These are phyloP conservation scores for Anguilla pacifica DNA, from an alignment of 2,797 vertebrate species.

Conservation along the genomic window DNA sequence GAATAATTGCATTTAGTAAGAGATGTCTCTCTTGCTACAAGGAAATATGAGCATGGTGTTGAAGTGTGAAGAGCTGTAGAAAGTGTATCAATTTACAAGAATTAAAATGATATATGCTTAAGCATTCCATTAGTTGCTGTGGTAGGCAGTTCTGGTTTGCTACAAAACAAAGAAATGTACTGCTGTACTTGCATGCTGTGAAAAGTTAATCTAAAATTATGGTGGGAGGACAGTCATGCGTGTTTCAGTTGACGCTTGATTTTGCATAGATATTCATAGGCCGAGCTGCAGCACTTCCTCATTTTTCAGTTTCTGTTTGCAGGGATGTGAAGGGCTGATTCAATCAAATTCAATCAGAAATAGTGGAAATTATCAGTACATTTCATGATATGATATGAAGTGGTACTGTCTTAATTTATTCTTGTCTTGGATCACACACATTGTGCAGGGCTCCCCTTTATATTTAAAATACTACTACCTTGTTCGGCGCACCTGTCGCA, in stretches of 20 bases:
- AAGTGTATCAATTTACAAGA: background rate
- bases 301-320: background rate
- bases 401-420: background rate
- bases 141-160: background rate
- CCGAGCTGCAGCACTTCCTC: background rate
- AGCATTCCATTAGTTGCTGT: background rate
- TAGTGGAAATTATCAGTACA: background rate
- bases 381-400: background rate
- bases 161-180: background rate
- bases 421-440: too few species aligned
- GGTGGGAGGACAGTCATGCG: background rate
- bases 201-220: conserved; percentile 4
- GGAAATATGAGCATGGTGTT: background rate
- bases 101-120: background rate
- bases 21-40: background rate
- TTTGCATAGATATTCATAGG: background rate
- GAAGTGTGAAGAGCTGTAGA: background rate
- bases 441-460: too few species aligned
- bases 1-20: background rate
- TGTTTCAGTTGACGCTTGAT: conserved; percentile 1
- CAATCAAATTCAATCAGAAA: background rate
- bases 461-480: too few species aligned
- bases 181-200: background rate
- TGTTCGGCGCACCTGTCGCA: too few species aligned
- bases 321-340: background rate